Evolutionary conservation across 2,113 vertebrate species (phyloP).

Genomic region (Garra rufa): DNA sequence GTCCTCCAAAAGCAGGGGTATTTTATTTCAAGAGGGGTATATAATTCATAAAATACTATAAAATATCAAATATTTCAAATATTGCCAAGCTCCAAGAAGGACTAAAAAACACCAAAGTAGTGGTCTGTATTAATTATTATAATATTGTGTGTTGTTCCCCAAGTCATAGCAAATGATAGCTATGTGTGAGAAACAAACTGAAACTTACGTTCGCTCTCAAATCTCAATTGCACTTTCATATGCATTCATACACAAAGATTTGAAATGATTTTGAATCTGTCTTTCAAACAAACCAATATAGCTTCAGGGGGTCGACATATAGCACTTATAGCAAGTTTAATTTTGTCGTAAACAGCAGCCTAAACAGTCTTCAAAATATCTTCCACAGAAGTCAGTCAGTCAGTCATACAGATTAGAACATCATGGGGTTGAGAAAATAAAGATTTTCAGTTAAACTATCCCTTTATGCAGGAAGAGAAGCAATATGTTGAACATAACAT

Average conservation of each 20-base stretch:
- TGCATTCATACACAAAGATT: not conserved
- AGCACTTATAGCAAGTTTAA: not conserved
- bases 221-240: not conserved
- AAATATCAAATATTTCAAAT: not conserved
- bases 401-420: not conserved
- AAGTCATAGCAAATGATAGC: not conserved
- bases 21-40: not conserved
- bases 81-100: not conserved
- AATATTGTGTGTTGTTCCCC: not conserved
- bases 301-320: not conserved
- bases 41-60: not conserved
- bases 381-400: not conserved
- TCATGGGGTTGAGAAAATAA: not conserved
- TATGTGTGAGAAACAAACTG: not conserved
- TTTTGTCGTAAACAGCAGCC: not conserved
- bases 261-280: not conserved
- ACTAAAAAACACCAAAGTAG: not conserved
- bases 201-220: not conserved
- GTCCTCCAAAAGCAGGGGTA: too few species aligned
- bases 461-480: not conserved
- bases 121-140: not conserved
- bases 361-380: slow-evolving; percentile 8
- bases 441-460: not conserved
- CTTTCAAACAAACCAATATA: not conserved
- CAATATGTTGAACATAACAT: not conserved